A percentile compares a stretch with the other conserved stretches of the same genome.
These are phyloP conservation scores for Guaruba guarouba DNA, from an alignment of 2,113 vertebrate species.

Conservation along the genomic window DNA sequence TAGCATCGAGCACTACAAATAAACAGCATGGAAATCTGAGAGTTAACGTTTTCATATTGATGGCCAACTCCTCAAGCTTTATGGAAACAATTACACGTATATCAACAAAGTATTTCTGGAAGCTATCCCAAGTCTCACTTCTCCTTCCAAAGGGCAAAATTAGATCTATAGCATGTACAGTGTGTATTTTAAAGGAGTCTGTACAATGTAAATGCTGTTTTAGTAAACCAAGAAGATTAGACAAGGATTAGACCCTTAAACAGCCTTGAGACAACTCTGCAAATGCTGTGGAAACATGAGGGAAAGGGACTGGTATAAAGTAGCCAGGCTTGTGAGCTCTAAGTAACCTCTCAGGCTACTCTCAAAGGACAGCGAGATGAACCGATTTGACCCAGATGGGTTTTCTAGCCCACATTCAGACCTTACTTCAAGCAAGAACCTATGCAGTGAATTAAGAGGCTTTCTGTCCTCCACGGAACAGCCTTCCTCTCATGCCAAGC, in stretches of 20 bases:
- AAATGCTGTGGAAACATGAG: not conserved
- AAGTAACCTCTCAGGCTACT: not conserved
- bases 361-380: not conserved
- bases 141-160: not conserved
- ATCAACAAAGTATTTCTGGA: not conserved
- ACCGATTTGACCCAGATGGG: not conserved
- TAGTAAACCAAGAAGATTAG: not conserved
- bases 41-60: not conserved
- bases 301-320: not conserved
- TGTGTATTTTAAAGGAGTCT: not conserved
- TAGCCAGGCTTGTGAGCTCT: not conserved
- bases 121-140: not conserved
- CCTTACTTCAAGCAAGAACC: not conserved
- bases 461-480: not conserved
- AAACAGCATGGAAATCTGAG: not conserved
- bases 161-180: not conserved
- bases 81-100: not conserved
- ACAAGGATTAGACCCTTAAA: not conserved
- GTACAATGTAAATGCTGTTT: not conserved
- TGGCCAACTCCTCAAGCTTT: not conserved
- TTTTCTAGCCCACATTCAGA: not conserved
- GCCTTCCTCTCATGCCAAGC: not conserved
- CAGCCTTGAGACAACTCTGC: not conserved
- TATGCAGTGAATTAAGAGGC: not conserved
- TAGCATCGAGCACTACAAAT: not conserved